Conservation (phyloP, 2,113 vertebrate species). For the Apteryx owenii region DNA sequence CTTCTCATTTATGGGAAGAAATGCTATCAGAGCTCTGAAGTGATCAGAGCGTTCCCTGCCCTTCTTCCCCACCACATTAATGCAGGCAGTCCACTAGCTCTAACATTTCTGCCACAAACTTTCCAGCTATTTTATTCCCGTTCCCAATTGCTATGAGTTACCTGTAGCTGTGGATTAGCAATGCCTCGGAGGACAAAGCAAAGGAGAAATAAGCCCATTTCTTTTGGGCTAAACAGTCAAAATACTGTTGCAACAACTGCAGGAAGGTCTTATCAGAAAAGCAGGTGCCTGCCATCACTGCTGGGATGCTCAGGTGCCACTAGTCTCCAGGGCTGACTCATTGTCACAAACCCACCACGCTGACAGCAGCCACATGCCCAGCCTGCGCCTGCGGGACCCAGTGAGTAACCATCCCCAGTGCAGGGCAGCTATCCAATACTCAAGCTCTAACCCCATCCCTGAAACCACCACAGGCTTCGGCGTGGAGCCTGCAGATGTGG, state of each 20-base stretch:
- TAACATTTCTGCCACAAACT: background rate
- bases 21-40: background rate
- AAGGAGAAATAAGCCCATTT: background rate
- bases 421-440: accelerated
- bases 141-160: accelerated
- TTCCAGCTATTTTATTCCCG: background rate
- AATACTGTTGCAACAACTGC: background rate
- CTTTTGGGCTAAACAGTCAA: background rate
- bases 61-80: background rate
- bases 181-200: background rate
- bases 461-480: background rate
- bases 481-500: background rate
- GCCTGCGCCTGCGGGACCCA: background rate
- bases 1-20: background rate
- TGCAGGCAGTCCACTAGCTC: background rate
- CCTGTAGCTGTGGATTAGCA: background rate
- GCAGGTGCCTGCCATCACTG: background rate
- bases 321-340: background rate
- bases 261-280: background rate
- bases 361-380: background rate
- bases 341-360: background rate
- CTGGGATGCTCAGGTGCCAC: background rate
- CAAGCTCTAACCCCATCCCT: background rate
- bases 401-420: background rate
- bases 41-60: background rate